Evolutionary conservation across 1,140 invertebrate species (phyloP).

Genomic region (Zeugodacus cucurbitae): DNA sequence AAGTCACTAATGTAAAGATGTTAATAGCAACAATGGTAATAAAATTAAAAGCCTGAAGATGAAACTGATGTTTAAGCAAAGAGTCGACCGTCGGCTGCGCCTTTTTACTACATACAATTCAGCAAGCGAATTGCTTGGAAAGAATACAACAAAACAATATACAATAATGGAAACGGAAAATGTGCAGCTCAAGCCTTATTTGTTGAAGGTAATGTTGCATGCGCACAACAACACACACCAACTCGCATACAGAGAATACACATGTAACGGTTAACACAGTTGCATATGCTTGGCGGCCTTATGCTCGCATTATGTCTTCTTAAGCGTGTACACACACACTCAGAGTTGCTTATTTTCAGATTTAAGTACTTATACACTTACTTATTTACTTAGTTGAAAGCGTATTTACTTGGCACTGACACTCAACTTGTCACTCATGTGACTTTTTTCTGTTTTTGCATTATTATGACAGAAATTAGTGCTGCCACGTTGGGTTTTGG

Average conservation of each 20-base stretch:
- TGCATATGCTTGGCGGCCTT: neutral
- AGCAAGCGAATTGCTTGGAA: constrained; percentile 7
- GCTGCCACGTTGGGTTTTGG: neutral
- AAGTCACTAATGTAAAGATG: neutral
- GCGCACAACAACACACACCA: neutral
- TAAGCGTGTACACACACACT: neutral
- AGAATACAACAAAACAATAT: neutral
- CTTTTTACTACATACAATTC: neutral
- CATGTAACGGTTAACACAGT: too few relatives aligned
- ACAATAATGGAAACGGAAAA: constrained; percentile 17
- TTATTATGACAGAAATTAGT: constrained; percentile 16
- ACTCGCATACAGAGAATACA: neutral
- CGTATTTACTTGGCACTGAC: neutral
- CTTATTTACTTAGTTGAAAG: neutral
- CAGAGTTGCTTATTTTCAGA: neutral
- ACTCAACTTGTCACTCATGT: constrained; percentile 28
- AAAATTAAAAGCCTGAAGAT: constrained; percentile 22
- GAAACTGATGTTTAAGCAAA: constrained; percentile 17
- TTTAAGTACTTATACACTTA: neutral
- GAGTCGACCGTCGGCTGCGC: neutral
- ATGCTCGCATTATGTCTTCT: neutral
- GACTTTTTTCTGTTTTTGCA: neutral
- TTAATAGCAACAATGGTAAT: constrained; percentile 37
- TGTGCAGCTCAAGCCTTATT: neutral
- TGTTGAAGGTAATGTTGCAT: constrained; percentile 21